Conservation (phyloP, 1,140 invertebrate species). For the Cotesia chilonis region DNA sequence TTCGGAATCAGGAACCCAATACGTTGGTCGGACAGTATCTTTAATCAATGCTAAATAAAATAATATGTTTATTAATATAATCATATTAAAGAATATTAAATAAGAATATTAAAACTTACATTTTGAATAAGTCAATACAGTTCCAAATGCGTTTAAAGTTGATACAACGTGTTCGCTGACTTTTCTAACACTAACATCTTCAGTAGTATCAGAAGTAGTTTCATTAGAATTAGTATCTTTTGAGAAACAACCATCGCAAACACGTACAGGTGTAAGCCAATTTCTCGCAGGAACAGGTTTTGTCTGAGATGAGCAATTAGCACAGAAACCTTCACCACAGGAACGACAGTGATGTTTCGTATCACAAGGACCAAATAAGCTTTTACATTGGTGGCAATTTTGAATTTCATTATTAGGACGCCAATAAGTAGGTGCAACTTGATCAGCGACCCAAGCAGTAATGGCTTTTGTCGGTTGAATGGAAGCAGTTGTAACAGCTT, state of each 20-base stretch:
- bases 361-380: constrained; percentile 63
- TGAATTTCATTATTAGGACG: constrained; percentile 80
- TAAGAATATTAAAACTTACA: constrained; percentile 50
- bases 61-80: not conserved
- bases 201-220: constrained; percentile 47
- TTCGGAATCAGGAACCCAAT: constrained; percentile 83
- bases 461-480: constrained; percentile 76
- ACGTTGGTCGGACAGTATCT: constrained; percentile 79
- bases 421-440: constrained; percentile 83
- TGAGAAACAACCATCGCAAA: constrained; percentile 73
- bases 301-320: constrained; percentile 70
- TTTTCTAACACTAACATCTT: constrained; percentile 71
- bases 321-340: constrained; percentile 79
- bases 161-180: constrained; percentile 73
- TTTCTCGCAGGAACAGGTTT: constrained; percentile 73
- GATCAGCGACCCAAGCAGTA: constrained; percentile 79
- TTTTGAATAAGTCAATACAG: constrained; percentile 68
- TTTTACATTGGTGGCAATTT: constrained; percentile 74
- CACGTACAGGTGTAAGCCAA: constrained; percentile 73
- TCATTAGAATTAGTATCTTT: constrained; percentile 51
- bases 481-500: constrained; percentile 74
- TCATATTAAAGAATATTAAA: not conserved
- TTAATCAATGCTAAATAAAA: constrained; percentile 74
- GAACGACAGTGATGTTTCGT: constrained; percentile 83
- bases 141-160: constrained; percentile 70